Conservation (phyloP, 2,797 vertebrate species). For the Paguma larvata region DNA sequence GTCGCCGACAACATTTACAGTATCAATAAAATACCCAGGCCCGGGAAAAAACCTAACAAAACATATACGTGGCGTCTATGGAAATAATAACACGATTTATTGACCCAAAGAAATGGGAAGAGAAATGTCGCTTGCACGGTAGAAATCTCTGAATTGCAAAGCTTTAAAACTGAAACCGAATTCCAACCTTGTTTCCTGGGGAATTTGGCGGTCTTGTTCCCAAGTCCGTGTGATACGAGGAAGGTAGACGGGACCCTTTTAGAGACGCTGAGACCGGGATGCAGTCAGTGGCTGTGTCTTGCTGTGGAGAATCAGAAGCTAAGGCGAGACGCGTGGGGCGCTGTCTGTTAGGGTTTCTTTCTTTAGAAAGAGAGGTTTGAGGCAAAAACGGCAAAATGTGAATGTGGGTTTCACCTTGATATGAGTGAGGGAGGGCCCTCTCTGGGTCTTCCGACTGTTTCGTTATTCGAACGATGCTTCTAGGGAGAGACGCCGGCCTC, state of each 20-base stretch:
- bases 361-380: neutral
- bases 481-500: no score
- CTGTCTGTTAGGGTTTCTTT: accelerated
- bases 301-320: accelerated
- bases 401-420: accelerated
- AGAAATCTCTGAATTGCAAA: neutral
- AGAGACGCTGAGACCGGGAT: neutral
- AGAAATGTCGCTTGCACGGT: neutral
- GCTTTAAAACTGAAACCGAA: no score
- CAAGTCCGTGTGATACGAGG: accelerated
- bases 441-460: accelerated
- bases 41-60: neutral
- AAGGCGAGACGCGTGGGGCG: accelerated
- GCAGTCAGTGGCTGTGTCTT: accelerated
- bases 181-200: no score
- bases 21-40: neutral
- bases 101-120: neutral
- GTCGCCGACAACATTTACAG: accelerated
- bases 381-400: accelerated
- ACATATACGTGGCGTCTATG: accelerated
- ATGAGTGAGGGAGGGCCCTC: accelerated
- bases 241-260: accelerated
- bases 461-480: accelerated
- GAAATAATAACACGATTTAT: neutral
- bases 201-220: neutral